A percentile compares a stretch with the other conserved stretches of the same genome.
phyloP scores from a whole-genome alignment of 2,113 vertebrate genomes.

The Rhadina sibilatrix region DNA sequence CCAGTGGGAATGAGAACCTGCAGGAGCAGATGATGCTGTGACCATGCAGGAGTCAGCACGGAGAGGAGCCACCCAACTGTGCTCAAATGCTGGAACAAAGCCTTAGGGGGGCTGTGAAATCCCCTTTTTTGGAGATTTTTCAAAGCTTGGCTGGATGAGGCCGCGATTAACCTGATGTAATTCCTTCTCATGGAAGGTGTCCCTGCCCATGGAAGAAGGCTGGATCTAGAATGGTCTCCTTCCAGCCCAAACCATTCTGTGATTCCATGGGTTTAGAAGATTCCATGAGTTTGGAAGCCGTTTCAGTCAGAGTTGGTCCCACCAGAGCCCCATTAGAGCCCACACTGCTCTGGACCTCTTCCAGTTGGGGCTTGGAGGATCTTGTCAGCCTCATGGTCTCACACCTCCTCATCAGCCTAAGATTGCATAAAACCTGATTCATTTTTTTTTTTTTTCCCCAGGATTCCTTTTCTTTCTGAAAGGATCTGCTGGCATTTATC shows the following conservation, averaged over 20 bases:
- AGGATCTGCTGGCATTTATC: background rate
- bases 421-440: background rate
- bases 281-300: background rate
- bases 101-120: background rate
- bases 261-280: background rate
- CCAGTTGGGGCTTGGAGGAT: background rate
- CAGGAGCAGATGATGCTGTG: background rate
- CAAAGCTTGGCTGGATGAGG: background rate
- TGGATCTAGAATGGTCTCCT: background rate
- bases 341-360: background rate
- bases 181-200: background rate
- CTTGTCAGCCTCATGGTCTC: rapidly evolving
- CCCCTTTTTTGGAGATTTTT: background rate
- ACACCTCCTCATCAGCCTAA: background rate
- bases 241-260: background rate
- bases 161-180: background rate
- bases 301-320: background rate
- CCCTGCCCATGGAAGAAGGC: background rate
- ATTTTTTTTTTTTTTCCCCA: background rate
- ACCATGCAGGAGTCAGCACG: rapidly evolving
- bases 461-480: background rate
- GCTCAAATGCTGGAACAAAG: background rate
- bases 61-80: background rate
- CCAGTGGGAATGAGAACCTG: background rate
- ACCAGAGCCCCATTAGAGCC: background rate